Conservation (phyloP, 2,888 invertebrate genomes). For the Gerosis bhagava region DNA sequence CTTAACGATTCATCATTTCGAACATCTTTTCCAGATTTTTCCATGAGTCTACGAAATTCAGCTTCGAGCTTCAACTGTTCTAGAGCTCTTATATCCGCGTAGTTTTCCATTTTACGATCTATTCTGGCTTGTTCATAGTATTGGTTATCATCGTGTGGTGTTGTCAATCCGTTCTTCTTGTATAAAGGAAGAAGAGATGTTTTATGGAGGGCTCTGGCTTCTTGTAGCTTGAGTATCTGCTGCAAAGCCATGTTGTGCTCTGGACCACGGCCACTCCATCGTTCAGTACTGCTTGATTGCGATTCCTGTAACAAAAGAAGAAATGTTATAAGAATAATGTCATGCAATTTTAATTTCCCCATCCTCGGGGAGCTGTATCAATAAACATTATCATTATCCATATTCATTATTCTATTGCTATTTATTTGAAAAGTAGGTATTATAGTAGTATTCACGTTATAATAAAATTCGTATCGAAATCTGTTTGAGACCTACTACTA, state of each 20-base stretch:
- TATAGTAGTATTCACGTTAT: too few relatives aligned
- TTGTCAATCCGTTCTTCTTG: constrained; percentile 71
- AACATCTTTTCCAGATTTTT: constrained; percentile 77
- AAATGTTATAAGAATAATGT: too few relatives aligned
- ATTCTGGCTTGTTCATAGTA: constrained; percentile 48
- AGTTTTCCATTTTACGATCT: constrained; percentile 50
- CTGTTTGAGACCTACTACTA: too few relatives aligned
- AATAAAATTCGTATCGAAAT: too few relatives aligned
- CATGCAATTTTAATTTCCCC: too few relatives aligned
- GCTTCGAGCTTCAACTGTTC: constrained; percentile 81
- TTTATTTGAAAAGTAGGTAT: too few relatives aligned
- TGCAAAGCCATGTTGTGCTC: constrained; percentile 96
- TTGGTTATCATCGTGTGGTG: constrained; percentile 79
- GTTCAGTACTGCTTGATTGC: constrained; percentile 91
- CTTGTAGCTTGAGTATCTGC: constrained; percentile 95
- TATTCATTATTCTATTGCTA: too few relatives aligned
- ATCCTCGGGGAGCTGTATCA: too few relatives aligned
- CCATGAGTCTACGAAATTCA: constrained; percentile 80
- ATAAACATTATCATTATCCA: too few relatives aligned
- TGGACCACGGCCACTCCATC: constrained; percentile 94
- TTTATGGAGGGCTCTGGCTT: constrained; percentile 89
- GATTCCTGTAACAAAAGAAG: constrained; percentile 87
- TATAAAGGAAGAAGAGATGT: constrained; percentile 76
- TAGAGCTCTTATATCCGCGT: constrained; percentile 65
- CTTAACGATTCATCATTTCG: constrained; percentile 67